phyloP scores from a whole-genome alignment of 2,888 invertebrate species.

The Ectropis crepuscularia region DNA sequence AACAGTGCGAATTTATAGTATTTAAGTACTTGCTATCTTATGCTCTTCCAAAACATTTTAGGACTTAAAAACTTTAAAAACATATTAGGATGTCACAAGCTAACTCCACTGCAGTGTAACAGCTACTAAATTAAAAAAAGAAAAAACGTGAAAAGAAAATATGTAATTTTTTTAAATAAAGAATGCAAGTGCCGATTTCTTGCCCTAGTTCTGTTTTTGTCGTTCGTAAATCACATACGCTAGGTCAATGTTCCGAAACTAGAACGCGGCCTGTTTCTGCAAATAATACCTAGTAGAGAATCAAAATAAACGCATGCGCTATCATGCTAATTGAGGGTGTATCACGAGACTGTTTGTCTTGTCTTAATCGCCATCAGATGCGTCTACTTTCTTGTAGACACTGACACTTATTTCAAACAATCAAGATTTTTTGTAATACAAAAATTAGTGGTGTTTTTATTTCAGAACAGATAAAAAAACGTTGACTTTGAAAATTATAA shows the following conservation, averaged over 20 bases:
- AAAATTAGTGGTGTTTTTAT: too few relatives aligned
- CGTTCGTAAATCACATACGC: conserved; percentile 49
- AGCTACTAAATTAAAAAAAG: conserved; percentile 6
- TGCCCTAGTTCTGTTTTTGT: conserved; percentile 55
- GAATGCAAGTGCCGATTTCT: conserved; percentile 37
- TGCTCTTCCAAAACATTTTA: background rate
- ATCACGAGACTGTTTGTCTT: conserved; percentile 27
- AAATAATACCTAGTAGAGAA: conserved; percentile 27
- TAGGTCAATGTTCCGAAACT: conserved; percentile 63
- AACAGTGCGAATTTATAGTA: too few relatives aligned
- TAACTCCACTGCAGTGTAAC: background rate
- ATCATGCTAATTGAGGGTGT: conserved; percentile 25
- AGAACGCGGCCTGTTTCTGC: conserved; percentile 54
- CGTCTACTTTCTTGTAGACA: background rate
- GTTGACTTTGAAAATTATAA: too few relatives aligned
- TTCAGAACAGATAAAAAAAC: too few relatives aligned
- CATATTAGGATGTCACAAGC: background rate
- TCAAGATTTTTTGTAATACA: too few relatives aligned
- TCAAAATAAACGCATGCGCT: conserved; percentile 25
- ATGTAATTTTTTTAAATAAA: conserved; percentile 45
- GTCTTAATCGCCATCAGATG: conserved; percentile 16
- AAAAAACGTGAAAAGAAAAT: conserved; percentile 26
- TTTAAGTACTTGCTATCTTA: too few relatives aligned
- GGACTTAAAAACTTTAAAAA: background rate
- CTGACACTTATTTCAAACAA: too few relatives aligned